Percentiles rank a stretch among this genome's conserved stretches.
phyloP scores from a whole-genome alignment of 1,140 invertebrate genomes.

The Magallana gigas region DNA sequence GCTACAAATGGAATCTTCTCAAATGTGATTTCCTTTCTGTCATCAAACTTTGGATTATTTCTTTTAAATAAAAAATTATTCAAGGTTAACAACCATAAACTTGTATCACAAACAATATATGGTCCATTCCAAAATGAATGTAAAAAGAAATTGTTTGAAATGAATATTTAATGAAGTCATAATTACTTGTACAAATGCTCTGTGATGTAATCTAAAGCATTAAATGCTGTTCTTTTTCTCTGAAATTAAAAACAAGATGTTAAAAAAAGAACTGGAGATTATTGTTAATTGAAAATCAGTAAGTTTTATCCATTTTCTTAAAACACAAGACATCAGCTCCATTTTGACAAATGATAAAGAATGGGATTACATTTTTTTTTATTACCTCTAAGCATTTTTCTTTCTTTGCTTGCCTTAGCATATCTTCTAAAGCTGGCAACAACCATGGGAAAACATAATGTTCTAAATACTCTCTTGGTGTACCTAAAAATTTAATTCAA shows the following conservation, averaged over 20 bases:
- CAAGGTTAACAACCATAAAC: background rate
- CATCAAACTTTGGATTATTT: slow-evolving; percentile 66
- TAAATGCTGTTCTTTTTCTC: slow-evolving; percentile 79
- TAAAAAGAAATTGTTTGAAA: background rate
- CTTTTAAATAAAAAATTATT: slow-evolving; percentile 61
- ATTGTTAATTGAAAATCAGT: too few relatives aligned
- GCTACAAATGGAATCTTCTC: slow-evolving; percentile 78
- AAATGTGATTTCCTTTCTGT: slow-evolving; percentile 66
- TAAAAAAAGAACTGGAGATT: too few relatives aligned
- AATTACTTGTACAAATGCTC: slow-evolving; percentile 76
- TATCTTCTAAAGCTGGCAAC: slow-evolving; percentile 77
- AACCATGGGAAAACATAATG: slow-evolving; percentile 77
- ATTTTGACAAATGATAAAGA: too few relatives aligned
- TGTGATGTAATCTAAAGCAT: slow-evolving; percentile 77
- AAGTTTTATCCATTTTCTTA: too few relatives aligned
- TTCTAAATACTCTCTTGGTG: slow-evolving; percentile 77
- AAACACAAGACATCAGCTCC: too few relatives aligned
- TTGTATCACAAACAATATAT: too few relatives aligned
- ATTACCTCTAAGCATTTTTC: slow-evolving; percentile 79
- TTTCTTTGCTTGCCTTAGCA: slow-evolving; percentile 77
- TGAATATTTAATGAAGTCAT: background rate
- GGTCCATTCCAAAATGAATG: too few relatives aligned
- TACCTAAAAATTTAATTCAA: slow-evolving; percentile 61
- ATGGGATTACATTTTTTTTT: too few relatives aligned
- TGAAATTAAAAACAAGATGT: slow-evolving; percentile 59